A percentile compares a stretch with the other conserved stretches of the same genome.
phyloP scores from a whole-genome alignment of 2,113 vertebrate genomes.

The Puffinus mauretanicus region DNA sequence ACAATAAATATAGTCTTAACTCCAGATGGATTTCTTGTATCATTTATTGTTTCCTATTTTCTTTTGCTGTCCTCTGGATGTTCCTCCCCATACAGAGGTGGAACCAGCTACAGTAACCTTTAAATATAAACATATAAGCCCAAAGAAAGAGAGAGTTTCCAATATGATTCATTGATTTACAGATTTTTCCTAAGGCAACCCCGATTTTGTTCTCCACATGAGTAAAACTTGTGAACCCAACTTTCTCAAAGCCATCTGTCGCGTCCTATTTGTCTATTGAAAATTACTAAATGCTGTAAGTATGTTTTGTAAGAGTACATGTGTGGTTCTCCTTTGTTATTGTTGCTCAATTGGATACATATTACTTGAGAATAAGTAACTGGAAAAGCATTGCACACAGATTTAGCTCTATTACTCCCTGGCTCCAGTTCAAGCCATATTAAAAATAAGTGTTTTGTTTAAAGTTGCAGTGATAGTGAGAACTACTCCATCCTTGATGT shows the following conservation, averaged over 20 bases:
- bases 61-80: background rate
- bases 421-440: slow-evolving; percentile 22
- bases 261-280: slow-evolving; percentile 29
- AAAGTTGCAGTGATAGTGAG: slow-evolving; percentile 25
- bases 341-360: slow-evolving; percentile 60
- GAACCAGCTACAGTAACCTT: background rate
- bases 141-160: background rate
- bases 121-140: background rate
- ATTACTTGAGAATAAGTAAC: slow-evolving; percentile 52
- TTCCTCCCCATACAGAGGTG: background rate
- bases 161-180: background rate
- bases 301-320: slow-evolving; percentile 61
- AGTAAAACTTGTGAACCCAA: background rate
- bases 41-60: background rate
- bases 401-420: slow-evolving; percentile 28
- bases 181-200: background rate
- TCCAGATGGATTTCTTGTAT: slow-evolving; percentile 31
- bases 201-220: background rate
- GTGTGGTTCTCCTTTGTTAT: slow-evolving; percentile 47
- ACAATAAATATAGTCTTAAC: slow-evolving; percentile 53
- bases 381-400: slow-evolving; percentile 34
- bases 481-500: background rate
- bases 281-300: slow-evolving; percentile 40
- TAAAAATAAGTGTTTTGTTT: slow-evolving; percentile 41
- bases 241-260: slow-evolving; percentile 41